Percentiles rank a stretch among this genome's conserved stretches.
phyloP scores from a whole-genome alignment of 2,888 invertebrate genomes.

The Athalia circularis region DNA sequence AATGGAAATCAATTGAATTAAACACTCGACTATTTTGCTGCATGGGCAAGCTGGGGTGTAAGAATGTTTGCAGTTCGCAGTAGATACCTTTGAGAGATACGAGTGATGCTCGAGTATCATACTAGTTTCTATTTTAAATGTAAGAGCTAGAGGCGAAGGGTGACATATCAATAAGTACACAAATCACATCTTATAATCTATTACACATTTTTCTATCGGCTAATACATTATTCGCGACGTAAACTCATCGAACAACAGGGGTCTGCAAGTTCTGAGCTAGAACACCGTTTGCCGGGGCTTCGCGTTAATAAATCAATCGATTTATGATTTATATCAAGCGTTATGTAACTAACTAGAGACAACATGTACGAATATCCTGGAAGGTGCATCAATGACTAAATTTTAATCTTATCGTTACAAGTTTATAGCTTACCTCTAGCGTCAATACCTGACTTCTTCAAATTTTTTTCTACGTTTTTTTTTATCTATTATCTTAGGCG shows the following conservation, averaged over 20 bases:
- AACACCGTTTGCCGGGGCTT: not conserved
- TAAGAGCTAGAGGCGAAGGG: too few species aligned
- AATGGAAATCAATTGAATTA: not conserved
- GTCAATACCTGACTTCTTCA: not conserved
- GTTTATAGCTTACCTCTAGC: conserved; percentile 13
- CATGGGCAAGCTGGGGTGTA: too few species aligned
- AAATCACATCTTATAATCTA: conserved; percentile 50
- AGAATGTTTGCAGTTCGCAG: not conserved
- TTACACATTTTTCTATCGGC: conserved; percentile 22
- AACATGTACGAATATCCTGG: conserved; percentile 65
- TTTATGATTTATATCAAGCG: conserved; percentile 42
- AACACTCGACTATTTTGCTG: not conserved
- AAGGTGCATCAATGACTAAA: conserved; percentile 60
- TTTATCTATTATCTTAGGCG: conserved; percentile 62
- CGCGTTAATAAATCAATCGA: not conserved
- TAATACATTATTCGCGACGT: not conserved
- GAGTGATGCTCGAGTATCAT: not conserved
- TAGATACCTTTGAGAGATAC: not conserved
- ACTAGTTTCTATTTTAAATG: too few species aligned
- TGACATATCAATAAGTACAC: conserved; percentile 48
- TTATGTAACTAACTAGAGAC: conserved; percentile 67
- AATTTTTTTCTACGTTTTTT: conserved; percentile 9
- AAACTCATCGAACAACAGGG: not conserved
- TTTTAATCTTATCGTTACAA: conserved; percentile 25
- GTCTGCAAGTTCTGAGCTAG: not conserved